These are phyloP conservation scores for Drosophila pruinosa DNA, from an alignment of 1,140 invertebrate genomes.

Conservation along the genomic window DNA sequence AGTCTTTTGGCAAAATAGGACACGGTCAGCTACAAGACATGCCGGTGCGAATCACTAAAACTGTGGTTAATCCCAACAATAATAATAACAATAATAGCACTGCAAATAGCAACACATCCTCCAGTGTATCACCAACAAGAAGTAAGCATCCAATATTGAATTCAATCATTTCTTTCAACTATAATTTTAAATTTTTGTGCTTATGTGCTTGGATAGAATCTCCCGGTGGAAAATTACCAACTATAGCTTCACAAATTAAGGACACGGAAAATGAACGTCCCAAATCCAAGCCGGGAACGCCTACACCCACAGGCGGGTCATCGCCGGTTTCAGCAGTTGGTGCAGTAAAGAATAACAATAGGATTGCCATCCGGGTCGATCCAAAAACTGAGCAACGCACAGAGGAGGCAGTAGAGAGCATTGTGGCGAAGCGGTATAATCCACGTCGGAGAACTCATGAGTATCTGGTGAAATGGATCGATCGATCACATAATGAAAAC, in stretches of 20 bases:
- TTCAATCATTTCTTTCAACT: not conserved
- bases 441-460: slow-evolving; percentile 89
- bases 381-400: slow-evolving; percentile 71
- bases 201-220: no score
- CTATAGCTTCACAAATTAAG: slow-evolving; percentile 54
- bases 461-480: slow-evolving; percentile 93
- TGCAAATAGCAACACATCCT: slow-evolving; percentile 35
- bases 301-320: slow-evolving; percentile 19
- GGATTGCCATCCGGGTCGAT: slow-evolving; percentile 71
- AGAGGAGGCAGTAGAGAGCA: slow-evolving; percentile 87
- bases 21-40: slow-evolving; percentile 80
- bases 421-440: slow-evolving; percentile 91
- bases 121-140: slow-evolving; percentile 50
- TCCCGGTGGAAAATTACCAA: slow-evolving; percentile 49
- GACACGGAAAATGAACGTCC: slow-evolving; percentile 70
- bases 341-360: slow-evolving; percentile 58
- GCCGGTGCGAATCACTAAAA: slow-evolving; percentile 83
- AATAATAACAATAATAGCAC: slow-evolving; percentile 63
- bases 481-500: slow-evolving; percentile 88
- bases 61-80: slow-evolving; percentile 77
- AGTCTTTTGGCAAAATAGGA: slow-evolving; percentile 86
- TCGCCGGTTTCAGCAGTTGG: slow-evolving; percentile 8
- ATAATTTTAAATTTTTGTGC: not conserved
- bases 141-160: slow-evolving; percentile 40
- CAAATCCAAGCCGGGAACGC: slow-evolving; percentile 57